Evolutionary conservation across 2,888 invertebrate genomes (phyloP).

Genomic region (Apodemia duryi): DNA sequence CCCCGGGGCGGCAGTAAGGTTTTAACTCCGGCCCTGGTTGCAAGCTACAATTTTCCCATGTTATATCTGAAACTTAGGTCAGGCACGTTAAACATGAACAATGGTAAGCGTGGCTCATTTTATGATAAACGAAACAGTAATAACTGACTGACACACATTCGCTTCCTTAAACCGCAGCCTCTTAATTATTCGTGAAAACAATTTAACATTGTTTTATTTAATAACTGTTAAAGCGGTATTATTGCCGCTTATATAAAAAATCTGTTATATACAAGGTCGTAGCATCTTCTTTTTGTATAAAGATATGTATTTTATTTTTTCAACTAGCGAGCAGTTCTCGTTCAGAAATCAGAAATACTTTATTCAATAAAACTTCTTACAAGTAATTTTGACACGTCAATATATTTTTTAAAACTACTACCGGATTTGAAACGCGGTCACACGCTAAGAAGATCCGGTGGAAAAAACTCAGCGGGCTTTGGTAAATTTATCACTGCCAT

Average conservation of each 20-base stretch:
- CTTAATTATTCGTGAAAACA: background rate
- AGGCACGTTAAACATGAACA: constrained; percentile 1
- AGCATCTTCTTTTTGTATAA: background rate
- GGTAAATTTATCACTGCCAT: too few species aligned
- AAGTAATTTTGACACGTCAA: too few species aligned
- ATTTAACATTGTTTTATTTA: constrained; percentile 2
- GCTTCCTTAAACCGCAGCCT: constrained; percentile 3
- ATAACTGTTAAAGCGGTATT: constrained; percentile 9
- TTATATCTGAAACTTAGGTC: background rate
- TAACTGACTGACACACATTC: constrained; percentile 1
- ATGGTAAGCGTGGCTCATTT: background rate
- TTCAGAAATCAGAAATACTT: too few species aligned
- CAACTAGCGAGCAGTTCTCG: too few species aligned
- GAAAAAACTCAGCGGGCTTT: too few species aligned
- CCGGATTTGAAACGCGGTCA: too few species aligned
- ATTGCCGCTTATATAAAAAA: background rate
- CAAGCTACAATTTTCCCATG: background rate
- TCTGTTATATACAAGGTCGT: background rate
- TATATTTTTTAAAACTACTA: too few species aligned
- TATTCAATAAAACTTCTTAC: too few species aligned
- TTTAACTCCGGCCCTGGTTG: too few species aligned
- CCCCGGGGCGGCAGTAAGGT: too few species aligned
- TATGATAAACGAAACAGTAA: background rate
- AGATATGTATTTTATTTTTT: too few species aligned
- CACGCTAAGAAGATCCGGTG: too few species aligned